Base-by-base conservation (phyloP, 2,113 vertebrate genomes). In the Brachirus orientalis region DNA sequence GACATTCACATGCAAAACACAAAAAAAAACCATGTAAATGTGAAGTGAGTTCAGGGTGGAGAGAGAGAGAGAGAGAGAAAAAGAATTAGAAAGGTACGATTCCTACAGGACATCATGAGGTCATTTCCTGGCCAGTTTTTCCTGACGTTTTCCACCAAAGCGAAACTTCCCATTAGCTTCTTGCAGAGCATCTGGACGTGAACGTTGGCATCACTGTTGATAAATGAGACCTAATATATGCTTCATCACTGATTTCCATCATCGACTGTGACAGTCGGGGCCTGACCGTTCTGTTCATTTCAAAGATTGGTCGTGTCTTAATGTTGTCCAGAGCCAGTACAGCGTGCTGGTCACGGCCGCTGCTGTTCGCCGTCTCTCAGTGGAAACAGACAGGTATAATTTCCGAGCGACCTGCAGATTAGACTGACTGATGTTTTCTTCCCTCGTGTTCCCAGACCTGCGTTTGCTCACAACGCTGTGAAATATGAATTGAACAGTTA, bases 401-500 rank as follows among this genome's bases (percentile, higher is more conserved):
- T 84, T 78, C 68, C 28, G 28, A 14, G 55, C 2, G 56, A 63
- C 62, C 62, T 13, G 65, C 82, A 84, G 84, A 87, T 88, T 90
- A 79, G 72, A 82, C 74, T 69, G 72, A 80, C 69, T 68, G 86
- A 86, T 83, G 80, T 76, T 77, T 63, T 12, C 58, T 11, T 38
- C n/a, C n/a, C 75, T 63, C 54, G 68, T 67, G 75, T 73, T 79
- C 80, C 69, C 75, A 60, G 85, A n/a, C n/a, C n/a, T n/a, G n/a
- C n/a, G n/a, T n/a, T n/a, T n/a, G n/a, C n/a, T n/a, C n/a, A n/a
- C n/a, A n/a, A n/a, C n/a, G n/a, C n/a, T n/a, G n/a, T n/a, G n/a
- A n/a, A n/a, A n/a, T n/a, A n/a, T n/a, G 80, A 73, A 63, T 84
- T 73, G 83, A 88, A 19, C 80, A 54, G 80, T 90, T 80, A 90